phyloP scores from a whole-genome alignment of 2,888 invertebrate genomes.

The Myopa tessellatipennis region DNA sequence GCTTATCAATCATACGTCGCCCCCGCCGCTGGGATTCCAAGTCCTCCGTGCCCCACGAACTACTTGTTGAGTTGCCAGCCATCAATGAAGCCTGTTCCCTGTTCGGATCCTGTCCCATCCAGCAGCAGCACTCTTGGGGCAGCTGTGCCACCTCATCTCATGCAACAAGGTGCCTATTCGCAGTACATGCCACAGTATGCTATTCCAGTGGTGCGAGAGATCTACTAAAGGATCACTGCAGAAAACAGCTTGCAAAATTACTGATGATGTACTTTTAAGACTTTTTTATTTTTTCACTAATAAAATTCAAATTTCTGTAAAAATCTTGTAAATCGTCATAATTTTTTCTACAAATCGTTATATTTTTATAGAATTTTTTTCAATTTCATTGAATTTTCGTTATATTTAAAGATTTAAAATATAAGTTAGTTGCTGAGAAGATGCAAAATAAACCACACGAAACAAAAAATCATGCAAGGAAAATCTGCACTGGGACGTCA shows the following conservation, averaged over 20 bases:
- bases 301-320: no score
- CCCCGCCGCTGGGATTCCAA: conserved; percentile 45
- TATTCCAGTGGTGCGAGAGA: conserved; percentile 51
- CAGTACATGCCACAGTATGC: conserved; percentile 59
- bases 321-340: no score
- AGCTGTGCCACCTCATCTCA: conserved; percentile 31
- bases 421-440: no score
- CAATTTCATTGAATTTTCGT: no score
- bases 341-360: no score
- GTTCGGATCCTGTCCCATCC: conserved; percentile 49
- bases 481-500: no score
- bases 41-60: conserved; percentile 61
- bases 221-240: not conserved
- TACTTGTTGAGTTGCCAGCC: conserved; percentile 64
- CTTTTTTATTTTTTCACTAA: no score
- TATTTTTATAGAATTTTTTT: no score
- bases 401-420: no score
- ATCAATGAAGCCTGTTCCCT: conserved; percentile 59
- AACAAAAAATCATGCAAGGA: no score
- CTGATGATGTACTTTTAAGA: not conserved
- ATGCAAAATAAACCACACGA: no score
- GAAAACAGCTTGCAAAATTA: not conserved
- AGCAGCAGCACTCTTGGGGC: conserved; percentile 19
- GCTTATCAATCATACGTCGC: conserved; percentile 8
- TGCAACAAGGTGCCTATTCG: conserved; percentile 55